Evolutionary conservation across 2,888 invertebrate genomes (phyloP).

Genomic region (Ormyrus thymus): DNA sequence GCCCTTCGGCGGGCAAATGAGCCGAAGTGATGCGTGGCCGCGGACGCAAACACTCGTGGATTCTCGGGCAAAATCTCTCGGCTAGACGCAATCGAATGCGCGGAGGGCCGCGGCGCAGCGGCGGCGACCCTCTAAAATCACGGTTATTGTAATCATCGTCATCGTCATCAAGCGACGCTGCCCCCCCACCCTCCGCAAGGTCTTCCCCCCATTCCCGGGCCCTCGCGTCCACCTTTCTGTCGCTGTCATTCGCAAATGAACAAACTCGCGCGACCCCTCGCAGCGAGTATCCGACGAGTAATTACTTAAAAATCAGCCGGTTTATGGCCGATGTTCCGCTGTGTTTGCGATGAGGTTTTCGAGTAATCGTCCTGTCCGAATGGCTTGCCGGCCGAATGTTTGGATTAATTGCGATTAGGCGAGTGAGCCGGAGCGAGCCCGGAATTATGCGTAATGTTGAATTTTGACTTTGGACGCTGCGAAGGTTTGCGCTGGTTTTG

Average conservation of each 20-base stretch:
- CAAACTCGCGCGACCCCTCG: neutral
- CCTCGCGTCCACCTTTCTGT: neutral
- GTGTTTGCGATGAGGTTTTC: no score
- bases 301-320: conserved; percentile 10
- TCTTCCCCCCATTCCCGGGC: conserved; percentile 8
- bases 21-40: no score
- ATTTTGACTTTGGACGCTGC: no score
- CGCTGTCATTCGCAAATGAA: conserved; percentile 45
- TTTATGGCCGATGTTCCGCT: neutral
- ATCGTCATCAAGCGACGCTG: conserved; percentile 56
- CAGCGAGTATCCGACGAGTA: neutral
- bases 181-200: neutral
- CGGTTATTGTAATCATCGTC: conserved; percentile 65
- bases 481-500: no score
- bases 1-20: no score
- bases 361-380: no score
- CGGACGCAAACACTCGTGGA: no score
- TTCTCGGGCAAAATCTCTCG: conserved; percentile 6
- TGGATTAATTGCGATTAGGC: no score
- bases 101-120: neutral
- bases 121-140: conserved; percentile 57
- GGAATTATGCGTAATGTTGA: no score
- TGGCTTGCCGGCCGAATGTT: no score
- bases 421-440: no score
- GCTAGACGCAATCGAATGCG: conserved; percentile 33